Percentiles rank a stretch among this genome's conserved stretches.
Evolutionary conservation across 2,797 vertebrate species (phyloP).

Genomic region (Diceros bicornis): DNA sequence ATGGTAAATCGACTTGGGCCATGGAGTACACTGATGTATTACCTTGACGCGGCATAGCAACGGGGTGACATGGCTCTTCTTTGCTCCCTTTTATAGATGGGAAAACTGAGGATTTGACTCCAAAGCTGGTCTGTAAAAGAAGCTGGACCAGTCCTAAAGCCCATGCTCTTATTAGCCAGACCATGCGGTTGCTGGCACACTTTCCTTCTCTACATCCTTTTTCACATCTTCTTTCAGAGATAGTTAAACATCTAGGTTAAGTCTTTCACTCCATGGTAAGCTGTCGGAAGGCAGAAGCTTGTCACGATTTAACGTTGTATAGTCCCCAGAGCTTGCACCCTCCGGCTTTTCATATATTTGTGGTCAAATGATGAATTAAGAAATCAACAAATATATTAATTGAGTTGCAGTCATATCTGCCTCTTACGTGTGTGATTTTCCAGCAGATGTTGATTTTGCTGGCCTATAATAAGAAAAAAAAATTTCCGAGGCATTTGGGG

Average conservation of each 20-base stretch:
- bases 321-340: not conserved
- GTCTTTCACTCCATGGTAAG: fast-evolving
- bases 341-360: fast-evolving
- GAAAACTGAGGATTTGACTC: not conserved
- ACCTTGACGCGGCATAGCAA: fast-evolving
- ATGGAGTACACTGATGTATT: fast-evolving
- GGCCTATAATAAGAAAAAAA: not conserved
- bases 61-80: fast-evolving
- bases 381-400: not conserved
- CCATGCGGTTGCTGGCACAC: not conserved
- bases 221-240: not conserved
- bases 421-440: not conserved
- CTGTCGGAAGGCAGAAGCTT: not conserved
- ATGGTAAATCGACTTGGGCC: fast-evolving
- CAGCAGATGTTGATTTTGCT: not conserved
- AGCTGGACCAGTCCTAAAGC: fast-evolving
- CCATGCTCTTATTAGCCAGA: not conserved
- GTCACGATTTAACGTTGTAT: too few relatives aligned
- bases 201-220: too few relatives aligned
- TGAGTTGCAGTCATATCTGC: not conserved
- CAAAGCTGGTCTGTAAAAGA: not conserved
- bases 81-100: not conserved
- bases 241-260: too few relatives aligned
- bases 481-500: not conserved
- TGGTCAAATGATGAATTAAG: fast-evolving